A percentile compares a stretch with the other conserved stretches of the same genome.
phyloP scores from a whole-genome alignment of 92 coral and sea anemone genomes.

The Chrysogorgia sp. region DNA sequence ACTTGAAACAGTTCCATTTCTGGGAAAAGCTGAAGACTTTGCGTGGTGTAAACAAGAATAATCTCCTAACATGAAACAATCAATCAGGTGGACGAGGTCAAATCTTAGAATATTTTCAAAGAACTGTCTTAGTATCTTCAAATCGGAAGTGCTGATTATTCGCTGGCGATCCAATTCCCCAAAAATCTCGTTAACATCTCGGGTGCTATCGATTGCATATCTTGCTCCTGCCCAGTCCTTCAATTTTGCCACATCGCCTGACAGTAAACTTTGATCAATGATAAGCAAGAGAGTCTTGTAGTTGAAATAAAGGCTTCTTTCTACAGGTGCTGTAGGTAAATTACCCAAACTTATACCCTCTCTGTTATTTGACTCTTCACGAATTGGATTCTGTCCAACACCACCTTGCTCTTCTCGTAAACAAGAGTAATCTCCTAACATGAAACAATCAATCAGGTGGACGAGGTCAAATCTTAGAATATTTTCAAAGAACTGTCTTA shows the following conservation, averaged over 20 bases:
- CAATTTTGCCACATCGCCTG: background rate
- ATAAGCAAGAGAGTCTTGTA: background rate
- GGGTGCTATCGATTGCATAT: background rate
- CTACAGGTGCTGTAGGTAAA: slow-evolving; percentile 1
- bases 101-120: background rate
- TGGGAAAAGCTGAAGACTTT: too few relatives aligned
- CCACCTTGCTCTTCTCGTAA: too few relatives aligned
- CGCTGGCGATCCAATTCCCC: slow-evolving; percentile 18
- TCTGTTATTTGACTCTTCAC: background rate
- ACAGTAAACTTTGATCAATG: background rate
- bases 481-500: slow-evolving; percentile 9
- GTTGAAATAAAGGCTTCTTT: background rate
- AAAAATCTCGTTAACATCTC: background rate
- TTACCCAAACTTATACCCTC: background rate
- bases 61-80: slow-evolving; percentile 23
- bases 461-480: slow-evolving; percentile 23
- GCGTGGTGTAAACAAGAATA: background rate
- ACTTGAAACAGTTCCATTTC: too few relatives aligned
- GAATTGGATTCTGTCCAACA: background rate
- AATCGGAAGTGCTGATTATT: slow-evolving; percentile 5
- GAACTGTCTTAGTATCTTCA: background rate
- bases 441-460: slow-evolving; percentile 3
- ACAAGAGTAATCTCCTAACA: slow-evolving; percentile 3
- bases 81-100: slow-evolving; percentile 30
- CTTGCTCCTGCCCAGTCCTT: background rate